A percentile compares a stretch with the other conserved stretches of the same genome.
These are phyloP conservation scores for Poecilia velifera DNA, from an alignment of 2,797 vertebrate species.

Conservation along the genomic window DNA sequence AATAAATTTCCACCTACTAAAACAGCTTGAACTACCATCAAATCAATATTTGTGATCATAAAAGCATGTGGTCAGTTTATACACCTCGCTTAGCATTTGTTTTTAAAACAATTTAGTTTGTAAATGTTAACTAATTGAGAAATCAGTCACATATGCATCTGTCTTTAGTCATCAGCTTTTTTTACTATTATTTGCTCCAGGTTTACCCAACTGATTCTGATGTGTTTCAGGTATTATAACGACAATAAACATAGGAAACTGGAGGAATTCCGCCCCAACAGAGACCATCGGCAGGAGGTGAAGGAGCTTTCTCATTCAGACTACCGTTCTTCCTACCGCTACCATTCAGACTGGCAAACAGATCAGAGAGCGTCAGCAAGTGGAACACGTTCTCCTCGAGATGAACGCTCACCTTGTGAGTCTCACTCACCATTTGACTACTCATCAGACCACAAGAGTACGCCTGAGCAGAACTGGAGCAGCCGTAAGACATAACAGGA, in stretches of 20 bases:
- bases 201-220: not conserved
- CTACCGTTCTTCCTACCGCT: constrained; percentile 87
- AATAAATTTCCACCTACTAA: not conserved
- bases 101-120: not conserved
- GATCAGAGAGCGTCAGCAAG: constrained; percentile 91
- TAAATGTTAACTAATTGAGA: not conserved
- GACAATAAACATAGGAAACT: constrained; percentile 93
- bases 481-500: constrained; percentile 94
- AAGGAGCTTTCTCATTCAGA: constrained; percentile 89
- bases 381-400: constrained; percentile 89
- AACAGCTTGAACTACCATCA: not conserved
- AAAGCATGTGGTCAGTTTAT: not conserved
- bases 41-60: not conserved
- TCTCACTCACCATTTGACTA: constrained; percentile 95
- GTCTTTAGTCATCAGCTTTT: not conserved
- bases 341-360: constrained; percentile 95
- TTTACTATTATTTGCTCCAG: not conserved
- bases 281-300: constrained; percentile 90
- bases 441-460: constrained; percentile 94
- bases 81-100: not conserved
- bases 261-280: constrained; percentile 89
- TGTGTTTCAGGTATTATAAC: constrained; percentile 75
- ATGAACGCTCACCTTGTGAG: constrained; percentile 92
- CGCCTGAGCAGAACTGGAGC: constrained; percentile 97
- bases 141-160: not conserved